Evolutionary conservation across 2,797 vertebrate genomes (phyloP), one percentile per base, ranked within the genome.

Genomic region (Falco rusticolus): DNA sequence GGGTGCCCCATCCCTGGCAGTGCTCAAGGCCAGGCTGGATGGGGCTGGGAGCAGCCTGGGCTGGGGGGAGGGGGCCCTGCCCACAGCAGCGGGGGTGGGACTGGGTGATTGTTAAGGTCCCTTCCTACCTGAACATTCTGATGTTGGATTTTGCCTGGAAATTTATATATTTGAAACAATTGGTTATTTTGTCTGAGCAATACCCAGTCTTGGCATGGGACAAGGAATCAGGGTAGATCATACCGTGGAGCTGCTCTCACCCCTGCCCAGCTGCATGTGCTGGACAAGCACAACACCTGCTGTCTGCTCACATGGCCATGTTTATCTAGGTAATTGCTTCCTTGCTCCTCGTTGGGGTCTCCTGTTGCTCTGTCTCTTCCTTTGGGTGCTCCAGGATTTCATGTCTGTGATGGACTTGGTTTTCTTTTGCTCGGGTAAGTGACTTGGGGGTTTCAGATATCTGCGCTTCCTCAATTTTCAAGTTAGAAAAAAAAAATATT

Each of bases 241-340:
- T 0, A 0, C 25, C 48, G 31, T 1, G 21, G 47, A 60, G 81
- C 47, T n/a, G 16, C 18, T 28, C 33, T 9, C 5, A 3, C 34
- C 31, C 50, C 43, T 26, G 20, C 31, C 39, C 29, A 7, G 53
- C 18, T 2, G 0, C 2, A 1, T 6, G 31, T 6, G 21, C 33
- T 11, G 47, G 47, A 13, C 22, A 2, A 4, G 3, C 2, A 1
- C 1, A 1, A 20, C 29, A 7, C 45, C 51, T 21, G n/a, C 39
- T 3, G 1, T 4, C 34, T 25, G 54, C 47, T 85, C 16, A 0
- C 33, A 1, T 0, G 3, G 13, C 1, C 3, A 4, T 5, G 13
- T 5, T 43, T 6, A 0, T 8, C 29, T 6, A 7, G 24, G 3
- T 4, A 2, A 51, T 29, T 47, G 20, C 4, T 7, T 19, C 45